Conservation (phyloP, 2,888 invertebrate species). For the Morpho helenor region DNA sequence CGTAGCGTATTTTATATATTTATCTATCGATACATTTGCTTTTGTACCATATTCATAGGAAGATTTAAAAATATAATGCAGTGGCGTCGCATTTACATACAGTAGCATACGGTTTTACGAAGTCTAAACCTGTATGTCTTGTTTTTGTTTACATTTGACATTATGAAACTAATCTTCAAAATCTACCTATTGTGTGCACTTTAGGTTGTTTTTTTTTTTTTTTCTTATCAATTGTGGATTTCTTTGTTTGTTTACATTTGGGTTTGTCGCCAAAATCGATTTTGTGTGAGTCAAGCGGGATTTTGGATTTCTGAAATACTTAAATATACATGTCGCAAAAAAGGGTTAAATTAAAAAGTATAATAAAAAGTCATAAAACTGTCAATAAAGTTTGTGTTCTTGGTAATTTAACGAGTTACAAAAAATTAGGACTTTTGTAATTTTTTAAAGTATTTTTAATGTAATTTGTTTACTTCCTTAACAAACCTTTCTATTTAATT, state of each 20-base stretch:
- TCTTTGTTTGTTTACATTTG: constrained; percentile 28
- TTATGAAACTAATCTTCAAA: neutral
- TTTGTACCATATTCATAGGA: neutral
- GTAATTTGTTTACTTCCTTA: too few relatives aligned
- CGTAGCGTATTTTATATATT: too few relatives aligned
- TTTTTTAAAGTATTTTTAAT: too few relatives aligned
- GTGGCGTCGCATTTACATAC: constrained; percentile 9
- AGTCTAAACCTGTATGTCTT: neutral
- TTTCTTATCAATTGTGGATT: constrained; percentile 14
- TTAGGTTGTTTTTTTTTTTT: neutral
- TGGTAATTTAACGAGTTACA: too few relatives aligned
- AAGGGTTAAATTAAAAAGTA: too few relatives aligned
- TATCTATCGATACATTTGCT: neutral
- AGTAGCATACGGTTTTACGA: constrained; percentile 3
- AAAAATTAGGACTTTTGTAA: too few relatives aligned
- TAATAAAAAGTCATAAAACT: too few relatives aligned
- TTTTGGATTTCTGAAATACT: too few relatives aligned
- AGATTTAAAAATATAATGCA: neutral
- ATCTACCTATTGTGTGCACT: neutral
- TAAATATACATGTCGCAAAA: too few relatives aligned
- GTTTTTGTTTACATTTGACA: constrained; percentile 10
- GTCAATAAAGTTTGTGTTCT: too few relatives aligned
- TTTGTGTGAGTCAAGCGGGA: constrained; percentile 10
- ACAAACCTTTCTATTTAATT: too few relatives aligned
- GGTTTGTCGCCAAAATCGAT: constrained; percentile 29